Evolutionary conservation across 2,113 vertebrate species (phyloP).

Genomic region (Salminus brasiliensis): DNA sequence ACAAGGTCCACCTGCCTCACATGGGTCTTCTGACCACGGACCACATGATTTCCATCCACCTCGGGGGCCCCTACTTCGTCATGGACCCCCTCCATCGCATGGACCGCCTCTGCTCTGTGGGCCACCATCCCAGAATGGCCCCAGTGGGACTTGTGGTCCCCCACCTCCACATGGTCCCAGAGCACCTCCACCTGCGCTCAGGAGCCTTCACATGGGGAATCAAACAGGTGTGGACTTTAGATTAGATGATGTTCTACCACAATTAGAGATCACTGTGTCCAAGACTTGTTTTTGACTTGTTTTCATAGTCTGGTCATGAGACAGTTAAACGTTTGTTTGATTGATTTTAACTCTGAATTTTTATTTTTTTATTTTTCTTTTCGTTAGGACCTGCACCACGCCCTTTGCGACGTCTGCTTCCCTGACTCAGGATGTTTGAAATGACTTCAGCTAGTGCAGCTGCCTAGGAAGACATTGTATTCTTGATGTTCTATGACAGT

Average conservation of each 20-base stretch:
- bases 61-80: slow-evolving; percentile 60
- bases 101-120: slow-evolving; percentile 40
- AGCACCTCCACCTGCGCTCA: slow-evolving; percentile 61
- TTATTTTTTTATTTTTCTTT: neutral
- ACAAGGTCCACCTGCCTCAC: neutral
- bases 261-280: neutral
- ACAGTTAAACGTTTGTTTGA: too few species aligned
- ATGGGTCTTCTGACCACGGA: slow-evolving; percentile 7
- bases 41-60: slow-evolving; percentile 39
- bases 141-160: slow-evolving; percentile 36
- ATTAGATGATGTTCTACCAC: neutral
- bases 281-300: neutral
- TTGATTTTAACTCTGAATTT: neutral
- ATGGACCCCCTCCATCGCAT: slow-evolving; percentile 34
- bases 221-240: slow-evolving; percentile 58
- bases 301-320: too few species aligned
- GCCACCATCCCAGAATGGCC: slow-evolving; percentile 43
- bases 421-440: slow-evolving; percentile 12
- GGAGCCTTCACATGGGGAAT: slow-evolving; percentile 63
- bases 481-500: neutral
- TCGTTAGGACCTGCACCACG: neutral
- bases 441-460: neutral
- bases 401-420: slow-evolving; percentile 11
- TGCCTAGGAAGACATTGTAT: neutral
- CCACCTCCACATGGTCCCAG: slow-evolving; percentile 30